A percentile compares a stretch with the other conserved stretches of the same genome.
Conservation (phyloP, 35 echinoderm and acorn worm genomes). For the Nesometra sesokonis region DNA sequence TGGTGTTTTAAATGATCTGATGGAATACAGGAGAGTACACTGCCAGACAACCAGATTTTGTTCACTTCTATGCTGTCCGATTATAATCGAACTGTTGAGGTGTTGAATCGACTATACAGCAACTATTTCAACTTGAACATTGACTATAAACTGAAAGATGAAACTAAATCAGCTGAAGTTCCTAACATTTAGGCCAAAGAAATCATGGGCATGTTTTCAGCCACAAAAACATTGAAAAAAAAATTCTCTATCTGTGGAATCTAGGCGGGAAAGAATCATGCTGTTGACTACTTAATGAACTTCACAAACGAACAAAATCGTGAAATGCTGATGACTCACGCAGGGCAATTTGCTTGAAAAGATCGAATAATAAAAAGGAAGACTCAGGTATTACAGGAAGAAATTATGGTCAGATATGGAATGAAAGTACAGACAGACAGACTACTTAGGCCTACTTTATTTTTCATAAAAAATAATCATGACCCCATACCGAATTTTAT, state of each 20-base stretch:
- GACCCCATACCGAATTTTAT: too few species aligned
- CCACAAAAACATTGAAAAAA: neutral
- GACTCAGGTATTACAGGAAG: neutral
- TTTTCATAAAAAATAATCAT: too few species aligned
- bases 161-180: constrained; percentile 4
- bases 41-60: neutral
- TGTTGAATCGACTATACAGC: constrained; percentile 13
- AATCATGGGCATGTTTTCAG: constrained; percentile 42
- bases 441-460: too few species aligned
- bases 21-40: neutral
- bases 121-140: neutral
- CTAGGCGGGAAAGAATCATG: constrained; percentile 15
- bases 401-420: neutral
- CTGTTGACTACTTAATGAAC: constrained; percentile 4
- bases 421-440: constrained; percentile 7
- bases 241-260: constrained; percentile 16
- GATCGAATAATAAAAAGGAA: neutral
- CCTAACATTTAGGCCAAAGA: constrained; percentile 21
- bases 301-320: neutral
- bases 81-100: neutral
- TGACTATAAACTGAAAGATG: neutral
- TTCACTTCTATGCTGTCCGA: neutral
- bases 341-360: neutral
- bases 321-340: neutral
- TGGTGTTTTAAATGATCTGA: constrained; percentile 13